Base-by-base conservation (phyloP, 2,888 invertebrate species). In the Pantelozetes paolii region DNA sequence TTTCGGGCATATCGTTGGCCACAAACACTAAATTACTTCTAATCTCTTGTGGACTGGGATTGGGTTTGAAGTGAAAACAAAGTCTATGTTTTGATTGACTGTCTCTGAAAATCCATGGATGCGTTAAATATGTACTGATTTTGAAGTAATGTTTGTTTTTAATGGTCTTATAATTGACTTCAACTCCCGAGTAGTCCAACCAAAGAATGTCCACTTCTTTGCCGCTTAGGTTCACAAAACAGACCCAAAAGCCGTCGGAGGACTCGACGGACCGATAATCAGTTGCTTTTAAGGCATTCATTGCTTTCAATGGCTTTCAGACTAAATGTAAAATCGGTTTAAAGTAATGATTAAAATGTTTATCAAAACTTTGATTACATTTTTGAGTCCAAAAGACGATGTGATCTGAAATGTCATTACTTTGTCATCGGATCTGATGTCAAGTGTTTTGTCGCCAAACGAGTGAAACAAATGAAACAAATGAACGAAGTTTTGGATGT, bases 21-120 rank as follows among this genome's bases (percentile, higher is more conserved):
- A 69, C 42, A 45, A 15, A 69, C 23, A 69, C 9, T 9, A 36
- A n/a, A 69, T 69, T 45, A 26, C 15, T 26, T 15, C 11, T 26
- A 8, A 40, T 9, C 28, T 45, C 71, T 32, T 57, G 32, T 20
- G 1, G 11, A 28, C 26, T 20, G 26, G 15, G n/a, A 48, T 28
- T 64, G 18, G 18, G 20, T 11, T 48, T 50, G 28, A 11, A 20
- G 28, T 30, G 9, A 18, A 59, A 64, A 50, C 64, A 48, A 67
- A 36, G 50, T 15, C 70, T 42, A n/a, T 40, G 32, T 28, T 57
- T 71, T 20, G 70, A 54, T 15, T 28, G 26, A 15, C n/a, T 36
- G 42, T 74, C 74, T 30, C 74, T 70, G 70, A 70, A 74, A 45
- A 74, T 74, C 74, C 74, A 74, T 13, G 71, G 74, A 71, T 74